These are phyloP conservation scores for Blennius ocellaris DNA, from an alignment of 2,113 vertebrate genomes.

Conservation along the genomic window DNA sequence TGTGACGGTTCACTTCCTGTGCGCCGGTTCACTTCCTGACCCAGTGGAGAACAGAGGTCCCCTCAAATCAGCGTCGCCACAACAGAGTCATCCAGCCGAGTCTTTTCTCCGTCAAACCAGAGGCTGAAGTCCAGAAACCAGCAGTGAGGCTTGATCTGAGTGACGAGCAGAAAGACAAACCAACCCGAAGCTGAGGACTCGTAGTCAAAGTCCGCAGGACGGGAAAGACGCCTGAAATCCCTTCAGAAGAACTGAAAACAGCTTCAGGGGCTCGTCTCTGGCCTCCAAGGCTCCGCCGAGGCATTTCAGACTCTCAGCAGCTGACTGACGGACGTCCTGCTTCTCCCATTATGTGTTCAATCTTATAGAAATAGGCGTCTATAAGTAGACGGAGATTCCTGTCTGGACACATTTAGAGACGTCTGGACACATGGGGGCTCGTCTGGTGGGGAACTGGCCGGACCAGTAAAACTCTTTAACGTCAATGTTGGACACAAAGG, in stretches of 20 bases:
- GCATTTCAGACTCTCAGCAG: constrained; percentile 70
- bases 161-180: constrained; percentile 43
- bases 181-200: too few relatives aligned
- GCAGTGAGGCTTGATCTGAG: constrained; percentile 38
- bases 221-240: constrained; percentile 71
- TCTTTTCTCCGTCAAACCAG: constrained; percentile 32
- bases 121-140: constrained; percentile 55
- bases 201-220: not conserved
- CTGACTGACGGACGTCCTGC: constrained; percentile 67
- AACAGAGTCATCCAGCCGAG: not conserved
- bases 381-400: constrained; percentile 75
- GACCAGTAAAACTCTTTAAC: constrained; percentile 3
- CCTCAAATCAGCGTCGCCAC: constrained; percentile 15
- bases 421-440: constrained; percentile 52
- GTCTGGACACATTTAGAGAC: constrained; percentile 76
- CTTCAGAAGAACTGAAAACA: constrained; percentile 80
- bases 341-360: constrained; percentile 74
- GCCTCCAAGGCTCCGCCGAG: constrained; percentile 41
- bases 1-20: too few relatives aligned
- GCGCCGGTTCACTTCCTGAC: too few relatives aligned
- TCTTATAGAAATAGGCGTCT: constrained; percentile 83
- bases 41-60: too few relatives aligned
- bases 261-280: constrained; percentile 79
- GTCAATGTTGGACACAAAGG: not conserved
- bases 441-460: constrained; percentile 6